These are phyloP conservation scores for Sphaeridia pumilis DNA, from an alignment of 2,888 invertebrate species.

Conservation along the genomic window DNA sequence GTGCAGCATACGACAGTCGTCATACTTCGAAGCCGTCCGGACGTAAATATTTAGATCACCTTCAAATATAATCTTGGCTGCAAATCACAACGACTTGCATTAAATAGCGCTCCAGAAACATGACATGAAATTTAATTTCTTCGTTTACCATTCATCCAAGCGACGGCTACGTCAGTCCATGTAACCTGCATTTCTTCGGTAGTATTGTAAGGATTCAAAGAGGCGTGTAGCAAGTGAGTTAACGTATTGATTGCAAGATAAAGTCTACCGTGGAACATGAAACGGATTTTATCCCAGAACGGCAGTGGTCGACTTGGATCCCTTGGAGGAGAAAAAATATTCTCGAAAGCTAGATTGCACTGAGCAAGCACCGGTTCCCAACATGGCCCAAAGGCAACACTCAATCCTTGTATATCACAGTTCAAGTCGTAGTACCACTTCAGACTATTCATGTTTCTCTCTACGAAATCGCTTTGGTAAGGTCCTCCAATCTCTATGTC, in stretches of 20 bases:
- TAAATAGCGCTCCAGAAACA: too few species aligned
- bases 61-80: conserved; percentile 73
- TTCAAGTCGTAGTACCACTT: conserved; percentile 98
- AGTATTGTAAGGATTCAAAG: conserved; percentile 94
- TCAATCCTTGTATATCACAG: conserved; percentile 77
- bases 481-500: conserved; percentile 70
- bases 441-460: conserved; percentile 82
- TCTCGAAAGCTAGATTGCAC: conserved; percentile 77
- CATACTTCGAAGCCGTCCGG: conserved; percentile 95
- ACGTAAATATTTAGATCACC: conserved; percentile 91
- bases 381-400: conserved; percentile 94
- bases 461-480: conserved; percentile 68
- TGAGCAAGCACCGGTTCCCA: conserved; percentile 97
- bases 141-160: conserved; percentile 84
- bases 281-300: conserved; percentile 94
- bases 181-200: conserved; percentile 98
- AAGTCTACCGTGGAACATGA: conserved; percentile 82
- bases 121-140: too few species aligned
- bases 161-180: conserved; percentile 84
- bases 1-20: conserved; percentile 87
- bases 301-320: conserved; percentile 89
- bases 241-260: conserved; percentile 77
- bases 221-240: conserved; percentile 86
- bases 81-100: background rate
- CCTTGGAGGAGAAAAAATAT: conserved; percentile 69